phyloP scores from a whole-genome alignment of 2,113 vertebrate genomes.

The Shinisaurus crocodilurus region DNA sequence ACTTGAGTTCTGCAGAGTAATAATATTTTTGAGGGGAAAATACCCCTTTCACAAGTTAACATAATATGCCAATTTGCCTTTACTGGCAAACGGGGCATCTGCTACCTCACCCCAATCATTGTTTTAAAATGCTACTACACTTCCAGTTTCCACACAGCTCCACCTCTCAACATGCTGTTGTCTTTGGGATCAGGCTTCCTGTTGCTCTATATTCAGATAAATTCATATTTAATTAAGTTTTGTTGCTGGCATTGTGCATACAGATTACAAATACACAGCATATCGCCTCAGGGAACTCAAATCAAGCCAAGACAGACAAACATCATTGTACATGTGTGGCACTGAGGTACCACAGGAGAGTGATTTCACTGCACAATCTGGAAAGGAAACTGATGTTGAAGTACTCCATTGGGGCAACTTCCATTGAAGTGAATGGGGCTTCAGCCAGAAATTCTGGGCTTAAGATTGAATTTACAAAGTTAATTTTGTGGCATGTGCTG shows the following conservation, averaged over 20 bases:
- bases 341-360: background rate
- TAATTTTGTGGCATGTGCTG: background rate
- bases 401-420: background rate
- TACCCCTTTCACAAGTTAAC: background rate
- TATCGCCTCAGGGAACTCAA: slow-evolving; percentile 12
- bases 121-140: background rate
- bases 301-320: slow-evolving; percentile 18
- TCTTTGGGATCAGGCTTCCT: slow-evolving; percentile 13
- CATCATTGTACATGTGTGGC: slow-evolving; percentile 11
- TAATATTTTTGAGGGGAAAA: background rate
- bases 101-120: background rate
- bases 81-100: background rate
- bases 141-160: background rate
- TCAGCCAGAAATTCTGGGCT: background rate
- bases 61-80: background rate
- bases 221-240: slow-evolving; percentile 37
- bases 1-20: background rate
- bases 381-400: slow-evolving; percentile 21
- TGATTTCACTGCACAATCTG: slow-evolving; percentile 7
- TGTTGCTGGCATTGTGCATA: slow-evolving; percentile 20
- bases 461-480: background rate
- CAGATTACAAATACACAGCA: slow-evolving; percentile 5
- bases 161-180: background rate
- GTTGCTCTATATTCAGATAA: slow-evolving; percentile 13
- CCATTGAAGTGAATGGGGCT: slow-evolving; percentile 6